Base-by-base conservation (phyloP, 2,888 invertebrate genomes). In the Pyrochroa serraticornis region DNA sequence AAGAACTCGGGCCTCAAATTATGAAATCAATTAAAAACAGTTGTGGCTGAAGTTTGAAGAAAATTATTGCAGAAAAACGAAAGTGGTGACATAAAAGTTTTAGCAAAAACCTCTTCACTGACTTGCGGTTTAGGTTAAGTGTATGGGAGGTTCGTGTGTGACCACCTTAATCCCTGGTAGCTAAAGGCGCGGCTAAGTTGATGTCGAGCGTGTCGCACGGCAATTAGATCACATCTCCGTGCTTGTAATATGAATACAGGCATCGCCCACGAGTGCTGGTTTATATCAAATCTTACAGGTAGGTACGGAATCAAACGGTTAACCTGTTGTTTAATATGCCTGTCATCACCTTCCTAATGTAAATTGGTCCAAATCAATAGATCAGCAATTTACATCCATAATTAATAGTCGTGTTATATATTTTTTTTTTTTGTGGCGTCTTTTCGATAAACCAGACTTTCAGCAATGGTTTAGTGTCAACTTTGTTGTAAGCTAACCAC, bases 171-270 rank as follows among this genome's bases (percentile, higher is more conserved):
- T n/a, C 34, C 32, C 37, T 36, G 22, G 52, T 53, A 53, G 52
- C 45, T 33, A 37, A 45, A 46, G 50, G 58, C 45, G 48, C 50
- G 39, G 38, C 42, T 35, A 44, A 47, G 48, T 47, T 43, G 53
- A 48, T 68, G 68, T 69, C 61, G 65, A 70, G 70, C 71, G 69
- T 71, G 71, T 71, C 70, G 65, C 67, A 70, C 66, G 62, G 68
- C 71, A 71, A 71, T 71, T 71, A 71, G 71, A 71, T 71, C 71
- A 71, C 70, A 70, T 71, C 70, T 66, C 59, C 47, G 60, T 46
- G 62, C 65, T 47, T 54, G 54, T 54, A 54, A 54, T 54, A 54
- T 54, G 54, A 69, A 67, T 67, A 65, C 66, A 56, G 68, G 65
- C 62, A 60, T 67, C 70, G 67, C 71, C 71, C 67, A 71, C 71